Percentiles rank a stretch among this genome's conserved stretches.
These are phyloP conservation scores for Chitala chitala DNA, from an alignment of 2,113 vertebrate species.

Conservation along the genomic window DNA sequence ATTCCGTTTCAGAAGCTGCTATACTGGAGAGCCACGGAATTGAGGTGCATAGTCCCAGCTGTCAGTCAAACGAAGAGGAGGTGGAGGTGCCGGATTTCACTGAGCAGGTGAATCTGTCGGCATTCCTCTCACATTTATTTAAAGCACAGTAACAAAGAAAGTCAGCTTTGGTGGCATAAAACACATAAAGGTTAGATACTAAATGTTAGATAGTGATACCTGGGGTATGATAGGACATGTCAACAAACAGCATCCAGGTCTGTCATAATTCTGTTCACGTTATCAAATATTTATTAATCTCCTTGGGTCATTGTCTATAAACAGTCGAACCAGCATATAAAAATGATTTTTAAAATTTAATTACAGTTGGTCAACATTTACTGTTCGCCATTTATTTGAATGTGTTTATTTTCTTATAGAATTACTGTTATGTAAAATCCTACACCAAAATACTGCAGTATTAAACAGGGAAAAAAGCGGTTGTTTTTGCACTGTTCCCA, in stretches of 20 bases:
- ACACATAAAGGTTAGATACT: too few species aligned
- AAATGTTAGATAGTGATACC: too few species aligned
- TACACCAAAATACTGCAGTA: background rate
- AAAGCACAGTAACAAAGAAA: conserved; percentile 38
- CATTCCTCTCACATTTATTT: conserved; percentile 17
- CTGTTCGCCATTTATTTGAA: too few species aligned
- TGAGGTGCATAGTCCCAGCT: conserved; percentile 71
- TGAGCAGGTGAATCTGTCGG: conserved; percentile 62
- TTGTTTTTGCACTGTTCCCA: conserved; percentile 30
- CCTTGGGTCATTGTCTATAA: too few species aligned
- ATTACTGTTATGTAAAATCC: background rate
- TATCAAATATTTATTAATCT: too few species aligned
- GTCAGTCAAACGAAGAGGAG: conserved; percentile 71
- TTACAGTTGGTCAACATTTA: too few species aligned
- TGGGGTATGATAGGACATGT: too few species aligned
- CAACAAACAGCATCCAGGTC: too few species aligned
- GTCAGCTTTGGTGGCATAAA: conserved; percentile 30
- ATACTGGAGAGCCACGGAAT: conserved; percentile 76
- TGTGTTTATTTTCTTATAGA: too few species aligned
- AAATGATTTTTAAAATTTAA: too few species aligned
- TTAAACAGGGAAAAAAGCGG: background rate
- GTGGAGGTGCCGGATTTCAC: conserved; percentile 64
- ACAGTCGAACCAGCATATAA: too few species aligned
- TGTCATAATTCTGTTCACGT: too few species aligned
- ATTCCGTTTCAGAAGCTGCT: conserved; percentile 61